phyloP scores from a whole-genome alignment of 2,113 vertebrate species.

The Octodon degus region DNA sequence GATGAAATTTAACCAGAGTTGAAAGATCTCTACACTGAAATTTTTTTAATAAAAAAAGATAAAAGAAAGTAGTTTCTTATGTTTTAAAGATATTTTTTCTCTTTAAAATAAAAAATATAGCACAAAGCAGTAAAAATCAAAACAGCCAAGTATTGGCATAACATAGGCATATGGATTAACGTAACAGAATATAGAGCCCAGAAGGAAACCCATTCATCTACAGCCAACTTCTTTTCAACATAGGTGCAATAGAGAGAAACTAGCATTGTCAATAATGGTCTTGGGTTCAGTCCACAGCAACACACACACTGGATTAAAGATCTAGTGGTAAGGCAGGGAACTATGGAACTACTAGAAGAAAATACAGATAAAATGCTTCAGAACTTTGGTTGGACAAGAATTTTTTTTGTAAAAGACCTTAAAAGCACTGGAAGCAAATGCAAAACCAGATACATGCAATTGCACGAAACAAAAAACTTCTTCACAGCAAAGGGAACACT shows the following conservation, averaged over 20 bases:
- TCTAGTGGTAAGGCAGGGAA: not conserved
- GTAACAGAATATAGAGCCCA: not conserved
- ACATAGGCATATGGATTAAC: not conserved
- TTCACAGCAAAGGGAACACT: not conserved
- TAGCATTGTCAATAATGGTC: not conserved
- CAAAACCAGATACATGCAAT: not conserved
- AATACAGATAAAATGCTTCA: not conserved
- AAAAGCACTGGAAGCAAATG: not conserved
- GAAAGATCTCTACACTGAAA: not conserved
- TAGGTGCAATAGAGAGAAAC: not conserved
- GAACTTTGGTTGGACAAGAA: not conserved
- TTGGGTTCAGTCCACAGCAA: not conserved
- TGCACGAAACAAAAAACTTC: not conserved
- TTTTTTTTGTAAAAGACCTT: not conserved
- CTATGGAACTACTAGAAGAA: not conserved
- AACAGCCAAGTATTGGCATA: not conserved
- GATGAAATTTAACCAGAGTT: not conserved
- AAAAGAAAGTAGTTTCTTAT: not conserved
- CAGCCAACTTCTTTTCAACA: not conserved
- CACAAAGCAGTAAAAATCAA: not conserved
- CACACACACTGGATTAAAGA: not conserved
- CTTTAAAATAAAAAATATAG: not conserved
- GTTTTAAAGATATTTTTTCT: too few species aligned
- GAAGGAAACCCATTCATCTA: not conserved
- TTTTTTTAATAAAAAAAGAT: not conserved